A percentile compares a stretch with the other conserved stretches of the same genome.
Conservation (phyloP, 2,113 vertebrate genomes). For the Delphinus delphis region DNA sequence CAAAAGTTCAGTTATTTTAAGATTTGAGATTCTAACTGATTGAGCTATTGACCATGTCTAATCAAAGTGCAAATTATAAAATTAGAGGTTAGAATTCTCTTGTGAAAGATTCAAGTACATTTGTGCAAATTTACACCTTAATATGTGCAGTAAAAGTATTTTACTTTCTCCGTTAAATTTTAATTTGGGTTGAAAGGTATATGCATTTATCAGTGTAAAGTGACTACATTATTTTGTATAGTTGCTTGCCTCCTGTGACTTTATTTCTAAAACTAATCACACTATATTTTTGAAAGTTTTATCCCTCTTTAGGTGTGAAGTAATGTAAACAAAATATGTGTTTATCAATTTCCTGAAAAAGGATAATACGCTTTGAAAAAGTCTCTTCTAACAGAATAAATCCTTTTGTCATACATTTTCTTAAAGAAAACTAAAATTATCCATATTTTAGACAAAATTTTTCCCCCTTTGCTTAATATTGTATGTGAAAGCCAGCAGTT, state of each 20-base stretch:
- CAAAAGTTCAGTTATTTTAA: constrained; percentile 32
- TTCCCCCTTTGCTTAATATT: background rate
- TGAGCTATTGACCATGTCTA: background rate
- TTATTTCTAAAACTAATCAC: background rate
- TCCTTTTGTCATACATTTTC: background rate
- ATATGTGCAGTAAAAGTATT: background rate
- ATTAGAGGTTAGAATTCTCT: background rate
- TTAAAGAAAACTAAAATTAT: background rate
- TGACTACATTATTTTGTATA: background rate
- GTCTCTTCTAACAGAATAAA: background rate
- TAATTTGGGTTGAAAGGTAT: background rate
- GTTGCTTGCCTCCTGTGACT: background rate
- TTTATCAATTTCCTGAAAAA: background rate
- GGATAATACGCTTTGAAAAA: background rate
- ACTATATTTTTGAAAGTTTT: background rate
- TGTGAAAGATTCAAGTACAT: constrained; percentile 11
- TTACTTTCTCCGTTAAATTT: constrained; percentile 17
- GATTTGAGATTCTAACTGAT: background rate
- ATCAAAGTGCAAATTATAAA: background rate
- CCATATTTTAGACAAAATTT: background rate
- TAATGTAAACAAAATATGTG: background rate
- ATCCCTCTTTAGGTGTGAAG: background rate
- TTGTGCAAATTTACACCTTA: background rate
- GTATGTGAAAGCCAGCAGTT: background rate
- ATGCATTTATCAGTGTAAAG: background rate